Base-by-base conservation (phyloP, 2,113 vertebrate species). In the Pterocles gutturalis region DNA sequence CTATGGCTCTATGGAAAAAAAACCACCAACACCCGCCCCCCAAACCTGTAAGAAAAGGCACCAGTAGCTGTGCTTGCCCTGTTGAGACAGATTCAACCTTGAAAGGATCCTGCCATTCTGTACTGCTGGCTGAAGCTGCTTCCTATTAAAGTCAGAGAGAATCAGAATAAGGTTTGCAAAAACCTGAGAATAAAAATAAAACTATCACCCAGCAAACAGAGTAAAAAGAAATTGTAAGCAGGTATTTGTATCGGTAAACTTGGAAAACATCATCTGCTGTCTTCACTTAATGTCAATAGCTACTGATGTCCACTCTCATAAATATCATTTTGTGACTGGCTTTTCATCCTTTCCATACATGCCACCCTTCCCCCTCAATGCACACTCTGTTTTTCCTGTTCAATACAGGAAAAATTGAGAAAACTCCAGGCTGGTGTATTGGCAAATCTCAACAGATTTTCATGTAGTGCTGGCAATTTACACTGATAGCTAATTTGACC, bases 191-290 rank as follows among this genome's bases (percentile, higher is more conserved):
- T 38, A 93, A 94, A 97, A 92, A 88, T 76, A 96, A 89, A 97
- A 75, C 69, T 79, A 79, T 82, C 80, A 87, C 29, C 60, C 77
- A 91, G 83, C 38, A 93, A 94, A 75, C 43, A 79, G 53, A 88
- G 28, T 61, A 89, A 96, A 94, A 91, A 92, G 29, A 93, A 72
- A 89, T 45, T 67, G 62, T 70, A 89, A 95, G 91, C 80, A 88
- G 90, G 64, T 81, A 90, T 94, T 93, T 92, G 80, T 97, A 96
- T 95, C 94, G 76, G 92, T 92, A 95, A 96, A 95, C 69, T 76
- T 53, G 92, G 85, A 89, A 89, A 97, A 20, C 77, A 84, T 96
- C 45, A 92, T 93, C 92, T 97, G 95, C 77, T 97, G 72, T 69
- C 83, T 95, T 91, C 41, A 51, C 65, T 96, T 95, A 96, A 93